Evolutionary conservation across 2,888 invertebrate species (phyloP), one percentile per base, ranked within the genome.

Genomic region (Agrenia bidenticulata): DNA sequence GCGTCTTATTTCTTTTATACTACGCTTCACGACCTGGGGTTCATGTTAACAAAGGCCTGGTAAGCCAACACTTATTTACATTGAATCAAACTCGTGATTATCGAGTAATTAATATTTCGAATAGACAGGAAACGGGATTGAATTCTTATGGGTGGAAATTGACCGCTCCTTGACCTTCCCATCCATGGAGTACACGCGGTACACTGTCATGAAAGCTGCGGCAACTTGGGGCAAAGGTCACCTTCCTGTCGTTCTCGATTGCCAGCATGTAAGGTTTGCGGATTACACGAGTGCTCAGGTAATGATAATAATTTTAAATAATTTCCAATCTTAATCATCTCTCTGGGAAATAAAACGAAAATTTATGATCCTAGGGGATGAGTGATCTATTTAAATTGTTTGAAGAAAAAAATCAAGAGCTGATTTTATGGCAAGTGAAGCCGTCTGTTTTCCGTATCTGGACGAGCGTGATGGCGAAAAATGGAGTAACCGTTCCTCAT

Each of bases 21-120:
- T 89, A 91, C 80, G 90, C 90, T 17, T 92, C 92, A 0, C 83
- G 92, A 61, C 92, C 92, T 54, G 91, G 91, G 80, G 87, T 93
- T 72, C 84, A 86, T 41, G 87, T 91, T 15, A 90, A 42, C 49
- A 45, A 58, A 17, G 45, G 58, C 15, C 23, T 17, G 24, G 51
- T 51, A 51, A 21, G 45, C n/a, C 5, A 7, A 32, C 5, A 11
- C 4, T 7, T 32, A 32, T 32, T 32, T 4, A 32, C 17, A 11
- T 19, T n/a, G 9, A 15, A 19, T 49, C 17, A 19, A 49, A n/a
- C 11, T 49, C 39, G 9, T n/a, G n/a, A n/a, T n/a, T n/a, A n/a
- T n/a, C n/a, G n/a, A n/a, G n/a, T n/a, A n/a, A 11, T 39, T 9
- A 15, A 11, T 39, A 19, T 45, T 45, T 45, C 4, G 5, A 19